Conservation (phyloP, 1,140 invertebrate genomes). For the Lepidurus arcticus region DNA sequence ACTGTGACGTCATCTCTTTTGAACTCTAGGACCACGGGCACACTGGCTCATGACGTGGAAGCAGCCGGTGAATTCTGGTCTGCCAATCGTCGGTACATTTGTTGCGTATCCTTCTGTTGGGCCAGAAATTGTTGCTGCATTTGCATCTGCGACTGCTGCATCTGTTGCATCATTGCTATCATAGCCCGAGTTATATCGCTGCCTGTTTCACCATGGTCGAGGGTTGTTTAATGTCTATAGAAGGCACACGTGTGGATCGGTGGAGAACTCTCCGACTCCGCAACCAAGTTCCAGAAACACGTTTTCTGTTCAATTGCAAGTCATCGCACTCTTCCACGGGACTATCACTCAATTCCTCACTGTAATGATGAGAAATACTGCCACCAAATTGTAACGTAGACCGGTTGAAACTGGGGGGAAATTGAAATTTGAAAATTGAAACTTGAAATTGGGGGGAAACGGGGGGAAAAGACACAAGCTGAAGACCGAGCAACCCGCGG, state of each 20-base stretch:
- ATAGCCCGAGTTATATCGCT: not conserved
- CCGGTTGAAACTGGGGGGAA: too few relatives aligned
- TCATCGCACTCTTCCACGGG: too few relatives aligned
- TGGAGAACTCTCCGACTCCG: not conserved
- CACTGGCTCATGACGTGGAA: not conserved
- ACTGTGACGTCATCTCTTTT: not conserved
- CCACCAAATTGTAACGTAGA: too few relatives aligned
- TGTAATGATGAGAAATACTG: too few relatives aligned
- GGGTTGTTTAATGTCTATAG: not conserved
- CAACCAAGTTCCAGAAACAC: not conserved
- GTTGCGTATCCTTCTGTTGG: too few relatives aligned
- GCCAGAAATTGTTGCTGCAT: not conserved
- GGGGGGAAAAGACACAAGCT: too few relatives aligned
- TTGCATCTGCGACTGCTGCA: not conserved
- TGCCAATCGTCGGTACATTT: too few relatives aligned
- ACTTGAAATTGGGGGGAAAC: too few relatives aligned
- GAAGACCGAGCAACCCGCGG: not conserved
- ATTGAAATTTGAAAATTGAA: too few relatives aligned
- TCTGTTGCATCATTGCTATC: not conserved
- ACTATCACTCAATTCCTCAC: too few relatives aligned
- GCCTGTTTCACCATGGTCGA: not conserved
- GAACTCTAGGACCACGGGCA: not conserved
- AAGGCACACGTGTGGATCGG: not conserved
- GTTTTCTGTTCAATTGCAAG: too few relatives aligned
- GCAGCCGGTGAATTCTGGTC: not conserved